Evolutionary conservation across 1,140 invertebrate species (phyloP).

Genomic region (Dufourea novaeangliae): DNA sequence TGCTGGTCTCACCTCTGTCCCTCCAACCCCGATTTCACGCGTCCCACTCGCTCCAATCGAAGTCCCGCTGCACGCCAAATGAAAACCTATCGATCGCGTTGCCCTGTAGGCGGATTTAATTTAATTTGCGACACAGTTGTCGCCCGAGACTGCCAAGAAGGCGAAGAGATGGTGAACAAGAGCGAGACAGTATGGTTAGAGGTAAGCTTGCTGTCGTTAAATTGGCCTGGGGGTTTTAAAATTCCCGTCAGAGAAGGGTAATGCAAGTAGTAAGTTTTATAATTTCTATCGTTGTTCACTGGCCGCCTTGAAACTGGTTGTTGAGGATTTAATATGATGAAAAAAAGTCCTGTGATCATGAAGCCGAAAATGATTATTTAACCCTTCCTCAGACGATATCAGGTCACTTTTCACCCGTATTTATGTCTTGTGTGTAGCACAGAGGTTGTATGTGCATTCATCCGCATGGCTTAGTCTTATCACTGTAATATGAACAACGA

Average conservation of each 20-base stretch:
- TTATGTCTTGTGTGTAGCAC: no score
- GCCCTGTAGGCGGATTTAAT: constrained; percentile 69
- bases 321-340: no score
- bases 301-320: no score
- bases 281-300: not conserved
- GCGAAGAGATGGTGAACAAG: not conserved
- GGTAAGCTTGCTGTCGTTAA: constrained; percentile 58
- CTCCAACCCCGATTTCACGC: constrained; percentile 6
- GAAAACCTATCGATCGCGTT: constrained; percentile 70
- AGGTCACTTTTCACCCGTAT: no score
- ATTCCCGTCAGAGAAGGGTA: constrained; percentile 26
- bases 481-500: no score
- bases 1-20: not conserved
- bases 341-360: no score
- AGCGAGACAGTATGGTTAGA: not conserved
- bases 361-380: no score
- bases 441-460: no score
- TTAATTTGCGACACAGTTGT: constrained; percentile 70
- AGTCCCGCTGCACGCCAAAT: constrained; percentile 62
- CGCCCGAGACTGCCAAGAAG: constrained; percentile 47
- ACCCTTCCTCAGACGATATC: no score
- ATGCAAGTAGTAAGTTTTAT: constrained; percentile 1
- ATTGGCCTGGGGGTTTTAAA: constrained; percentile 34
- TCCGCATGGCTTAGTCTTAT: no score
- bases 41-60: constrained; percentile 43